Evolutionary conservation across 2,113 vertebrate species (phyloP).

Genomic region (Lasiurus borealis): DNA sequence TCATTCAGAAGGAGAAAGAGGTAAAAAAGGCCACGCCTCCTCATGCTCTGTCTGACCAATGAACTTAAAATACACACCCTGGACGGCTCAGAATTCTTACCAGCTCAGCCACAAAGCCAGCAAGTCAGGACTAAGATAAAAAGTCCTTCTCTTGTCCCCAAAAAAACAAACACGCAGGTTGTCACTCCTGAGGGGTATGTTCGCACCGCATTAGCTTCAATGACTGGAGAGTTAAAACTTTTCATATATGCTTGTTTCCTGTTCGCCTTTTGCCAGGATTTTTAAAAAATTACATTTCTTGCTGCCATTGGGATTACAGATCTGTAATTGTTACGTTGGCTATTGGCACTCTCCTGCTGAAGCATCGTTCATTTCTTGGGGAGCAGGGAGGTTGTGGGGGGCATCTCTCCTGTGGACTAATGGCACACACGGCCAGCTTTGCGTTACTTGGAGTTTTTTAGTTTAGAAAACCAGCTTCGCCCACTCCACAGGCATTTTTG

Average conservation of each 20-base stretch:
- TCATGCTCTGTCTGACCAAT: constrained; percentile 70
- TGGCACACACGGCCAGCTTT: background rate
- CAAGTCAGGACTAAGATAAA: background rate
- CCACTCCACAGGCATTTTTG: background rate
- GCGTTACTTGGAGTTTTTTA: background rate
- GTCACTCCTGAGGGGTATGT: background rate
- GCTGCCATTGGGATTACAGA: background rate
- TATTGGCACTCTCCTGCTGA: background rate
- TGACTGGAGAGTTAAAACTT: background rate
- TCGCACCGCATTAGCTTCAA: constrained; percentile 4
- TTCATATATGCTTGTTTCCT: background rate
- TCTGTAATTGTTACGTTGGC: background rate
- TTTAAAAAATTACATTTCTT: background rate
- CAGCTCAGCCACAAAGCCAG: background rate
- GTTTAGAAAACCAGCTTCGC: background rate
- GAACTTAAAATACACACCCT: constrained; percentile 5
- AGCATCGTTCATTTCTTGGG: background rate
- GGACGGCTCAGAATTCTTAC: background rate
- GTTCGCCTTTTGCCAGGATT: background rate
- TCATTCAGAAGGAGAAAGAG: background rate
- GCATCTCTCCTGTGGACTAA: background rate
- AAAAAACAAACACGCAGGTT: background rate
- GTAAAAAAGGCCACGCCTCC: background rate
- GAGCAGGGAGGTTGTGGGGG: no score
- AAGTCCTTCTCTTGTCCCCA: background rate